phyloP scores from a whole-genome alignment of 2,888 invertebrate species.

The Pyralis farinalis region DNA sequence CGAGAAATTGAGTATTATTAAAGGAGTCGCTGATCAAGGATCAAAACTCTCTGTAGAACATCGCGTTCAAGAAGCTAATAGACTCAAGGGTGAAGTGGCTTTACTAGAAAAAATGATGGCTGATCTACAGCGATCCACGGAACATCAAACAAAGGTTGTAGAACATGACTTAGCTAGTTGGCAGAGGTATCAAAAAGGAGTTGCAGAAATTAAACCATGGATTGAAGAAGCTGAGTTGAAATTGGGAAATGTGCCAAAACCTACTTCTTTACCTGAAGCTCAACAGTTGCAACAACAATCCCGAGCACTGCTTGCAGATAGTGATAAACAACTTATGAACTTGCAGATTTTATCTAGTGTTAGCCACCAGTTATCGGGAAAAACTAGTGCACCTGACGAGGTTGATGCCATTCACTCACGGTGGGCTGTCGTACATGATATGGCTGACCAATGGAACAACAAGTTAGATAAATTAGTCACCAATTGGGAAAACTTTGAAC shows the following conservation, averaged over 20 bases:
- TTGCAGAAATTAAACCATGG: constrained; percentile 92
- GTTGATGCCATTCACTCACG: constrained; percentile 91
- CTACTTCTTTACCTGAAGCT: constrained; percentile 90
- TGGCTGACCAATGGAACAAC: constrained; percentile 88
- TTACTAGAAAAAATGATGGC: constrained; percentile 88
- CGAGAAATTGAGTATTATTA: constrained; percentile 87
- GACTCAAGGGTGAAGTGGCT: constrained; percentile 87
- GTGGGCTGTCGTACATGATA: constrained; percentile 92
- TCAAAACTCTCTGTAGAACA: constrained; percentile 85
- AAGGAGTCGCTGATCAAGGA: constrained; percentile 88
- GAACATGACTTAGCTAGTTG: constrained; percentile 90
- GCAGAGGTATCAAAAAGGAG: constrained; percentile 90
- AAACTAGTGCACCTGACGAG: constrained; percentile 90
- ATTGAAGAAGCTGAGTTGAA: constrained; percentile 93
- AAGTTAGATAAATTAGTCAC: constrained; percentile 89
- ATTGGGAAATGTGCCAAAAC: constrained; percentile 87
- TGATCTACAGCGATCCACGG: constrained; percentile 87
- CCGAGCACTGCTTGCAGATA: constrained; percentile 87
- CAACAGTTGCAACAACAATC: constrained; percentile 87
- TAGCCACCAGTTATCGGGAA: constrained; percentile 87
- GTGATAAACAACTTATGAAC: constrained; percentile 87
- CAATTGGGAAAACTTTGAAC: constrained; percentile 92
- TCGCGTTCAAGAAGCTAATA: constrained; percentile 86
- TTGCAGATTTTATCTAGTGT: constrained; percentile 87
- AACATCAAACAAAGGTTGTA: constrained; percentile 87